These are phyloP conservation scores for Lasiurus cinereus DNA, from an alignment of 2,113 vertebrate species.

Conservation along the genomic window DNA sequence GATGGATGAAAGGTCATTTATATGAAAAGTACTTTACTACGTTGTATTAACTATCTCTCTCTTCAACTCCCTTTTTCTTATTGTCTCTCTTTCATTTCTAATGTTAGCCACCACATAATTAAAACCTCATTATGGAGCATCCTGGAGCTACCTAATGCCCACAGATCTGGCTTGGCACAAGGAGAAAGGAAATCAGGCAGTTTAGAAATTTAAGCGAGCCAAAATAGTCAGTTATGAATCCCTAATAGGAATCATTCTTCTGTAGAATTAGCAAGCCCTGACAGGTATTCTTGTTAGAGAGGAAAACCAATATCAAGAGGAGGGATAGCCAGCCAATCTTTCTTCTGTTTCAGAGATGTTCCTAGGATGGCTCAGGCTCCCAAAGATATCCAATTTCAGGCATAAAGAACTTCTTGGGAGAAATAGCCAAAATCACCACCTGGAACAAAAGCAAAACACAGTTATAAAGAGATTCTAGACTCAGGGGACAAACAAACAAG, in stretches of 20 bases:
- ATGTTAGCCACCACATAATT: not conserved
- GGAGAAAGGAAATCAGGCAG: not conserved
- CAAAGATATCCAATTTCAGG: not conserved
- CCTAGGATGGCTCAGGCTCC: not conserved
- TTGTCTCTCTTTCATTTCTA: not conserved
- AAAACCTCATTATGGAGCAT: not conserved
- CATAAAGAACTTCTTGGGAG: not conserved
- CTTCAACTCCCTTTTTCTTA: not conserved
- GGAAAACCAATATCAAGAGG: not conserved
- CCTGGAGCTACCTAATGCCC: not conserved
- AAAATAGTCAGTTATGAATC: not conserved
- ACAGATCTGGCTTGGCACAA: not conserved
- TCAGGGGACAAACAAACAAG: not conserved
- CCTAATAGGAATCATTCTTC: not conserved
- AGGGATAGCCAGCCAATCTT: not conserved
- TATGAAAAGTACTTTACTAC: not conserved
- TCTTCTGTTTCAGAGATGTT: not conserved
- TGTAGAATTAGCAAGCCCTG: not conserved
- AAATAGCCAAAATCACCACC: not conserved
- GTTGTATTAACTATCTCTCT: not conserved
- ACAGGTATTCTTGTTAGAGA: not conserved
- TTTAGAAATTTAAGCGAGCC: not conserved
- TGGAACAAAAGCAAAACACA: not conserved
- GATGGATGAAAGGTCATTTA: not conserved
- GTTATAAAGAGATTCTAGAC: not conserved